A percentile compares a stretch with the other conserved stretches of the same genome.
Evolutionary conservation across 2,888 invertebrate species (phyloP).

Genomic region (Eilema caniola): DNA sequence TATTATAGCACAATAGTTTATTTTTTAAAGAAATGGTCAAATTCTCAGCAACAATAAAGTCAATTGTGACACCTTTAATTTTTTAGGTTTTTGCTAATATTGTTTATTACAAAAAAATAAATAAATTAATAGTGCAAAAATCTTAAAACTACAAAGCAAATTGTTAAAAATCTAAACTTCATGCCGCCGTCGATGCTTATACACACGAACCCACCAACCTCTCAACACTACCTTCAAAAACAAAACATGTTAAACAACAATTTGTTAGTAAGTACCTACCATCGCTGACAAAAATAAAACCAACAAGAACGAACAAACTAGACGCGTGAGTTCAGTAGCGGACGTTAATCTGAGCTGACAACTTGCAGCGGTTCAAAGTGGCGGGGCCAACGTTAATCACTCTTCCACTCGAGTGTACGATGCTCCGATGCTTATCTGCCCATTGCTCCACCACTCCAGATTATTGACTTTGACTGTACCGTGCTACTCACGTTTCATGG

Average conservation of each 20-base stretch:
- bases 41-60: no score
- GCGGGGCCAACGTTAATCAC: conserved; percentile 68
- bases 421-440: conserved; percentile 77
- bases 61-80: no score
- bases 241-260: conserved; percentile 41
- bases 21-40: no score
- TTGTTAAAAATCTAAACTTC: not conserved
- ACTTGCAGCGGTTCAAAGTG: conserved; percentile 51
- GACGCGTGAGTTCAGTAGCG: conserved; percentile 55
- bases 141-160: not conserved
- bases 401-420: conserved; percentile 76
- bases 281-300: conserved; percentile 50
- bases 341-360: conserved; percentile 57
- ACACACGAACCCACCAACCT: not conserved
- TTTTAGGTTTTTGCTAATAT: no score
- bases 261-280: conserved; percentile 49
- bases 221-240: conserved; percentile 12
- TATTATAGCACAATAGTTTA: no score
- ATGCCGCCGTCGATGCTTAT: no score
- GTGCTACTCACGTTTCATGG: conserved; percentile 52
- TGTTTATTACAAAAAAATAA: no score
- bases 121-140: not conserved
- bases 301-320: conserved; percentile 41
- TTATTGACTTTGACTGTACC: conserved; percentile 72
- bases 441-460: conserved; percentile 65